Evolutionary conservation across 2,888 invertebrate genomes (phyloP), one percentile per base, ranked within the genome.

Genomic region (Dinocampus coccinellae): DNA sequence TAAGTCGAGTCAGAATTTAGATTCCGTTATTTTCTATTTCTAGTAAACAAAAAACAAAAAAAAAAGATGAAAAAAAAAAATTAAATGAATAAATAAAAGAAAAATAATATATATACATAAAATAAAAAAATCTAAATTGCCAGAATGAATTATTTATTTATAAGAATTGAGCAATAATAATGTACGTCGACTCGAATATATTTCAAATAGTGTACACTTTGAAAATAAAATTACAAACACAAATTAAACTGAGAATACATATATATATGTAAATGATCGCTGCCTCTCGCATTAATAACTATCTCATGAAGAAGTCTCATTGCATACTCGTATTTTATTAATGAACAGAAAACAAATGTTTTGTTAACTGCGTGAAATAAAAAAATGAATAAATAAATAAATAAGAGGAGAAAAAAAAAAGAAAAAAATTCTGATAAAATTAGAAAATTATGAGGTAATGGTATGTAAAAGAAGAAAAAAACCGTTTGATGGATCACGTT

Each of bases 91-190:
- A 62, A 22, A 24, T 26, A 33, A 29, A 58, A n/a, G 26, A 33
- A 11, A 29, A 36, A 20, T 39, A 36, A 33, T 36, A 13, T 33
- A 58, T 60, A 42, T 3, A 67, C 34, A 36, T 42, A 29, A 24
- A 33, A 29, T 55, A 29, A 26, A 6, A n/a, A 26, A 65, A 36
- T 57, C 36, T 34, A 53, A 63, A 29, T 39, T 52, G 63, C 36
- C 57, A 39, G 72, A 20, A 64, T 36, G 70, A 73, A 70, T 71
- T 53, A 53, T 69, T 63, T 71, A 70, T 69, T 64, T 68, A 64
- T 70, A 74, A 73, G 69, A 77, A 75, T 73, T 77, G 73, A 75
- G 72, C 77, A 74, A 73, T 74, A 77, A 75, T 66, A 42, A 66
- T 52, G 11, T 52, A 55, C 34, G 55, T 68, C 9, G n/a, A 62